Evolutionary conservation across 2,113 vertebrate species (phyloP), one percentile per base, ranked within the genome.

Genomic region (Pycnonotus jocosus): DNA sequence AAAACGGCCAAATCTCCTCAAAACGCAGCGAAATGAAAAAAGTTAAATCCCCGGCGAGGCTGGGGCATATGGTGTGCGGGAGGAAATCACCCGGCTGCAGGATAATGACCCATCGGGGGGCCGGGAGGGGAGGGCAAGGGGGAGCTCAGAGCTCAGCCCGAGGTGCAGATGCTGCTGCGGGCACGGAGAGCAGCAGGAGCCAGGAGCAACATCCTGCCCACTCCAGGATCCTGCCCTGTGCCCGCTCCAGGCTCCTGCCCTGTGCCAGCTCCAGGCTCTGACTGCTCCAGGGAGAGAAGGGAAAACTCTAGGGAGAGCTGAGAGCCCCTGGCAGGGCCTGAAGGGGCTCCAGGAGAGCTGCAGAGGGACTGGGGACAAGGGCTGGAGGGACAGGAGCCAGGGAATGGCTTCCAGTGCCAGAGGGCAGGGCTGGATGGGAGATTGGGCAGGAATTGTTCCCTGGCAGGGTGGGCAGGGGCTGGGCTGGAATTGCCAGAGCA

Each of bases 1-100:
- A 18, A 27, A 85, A 1, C 12, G 20, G 45, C 27, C 45, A 22
- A 35, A 86, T 88, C 79, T 28, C 69, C 22, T 73, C 62, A 4
- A 64, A 71, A 90, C 1, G 50, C 86, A 40, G 53, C 37, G 37
- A 95, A 96, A 95, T 86, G 93, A 92, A 35, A 92, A 35, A 92
- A 92, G 81, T 86, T 35, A 79, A 88, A 86, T 96, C 92, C 94
- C 92, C 1, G 4, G 81, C 0, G 92, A 86, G 86, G 61, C 87
- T 15, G 44, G 23, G 95, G 90, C 96, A 97, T 95, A 94, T 95
- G 94, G 95, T 33, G 91, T 42, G 78, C 81, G 56, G 94, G 89
- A 93, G 91, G 73, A 83, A 89, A 86, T 51, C 57, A 72, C n/a
- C 84, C 68, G 61, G 83, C 80, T 11, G 94, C 48, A 23, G 90